These are phyloP conservation scores for Seriola quinqueradiata DNA, from an alignment of 2,113 vertebrate species.

Conservation along the genomic window DNA sequence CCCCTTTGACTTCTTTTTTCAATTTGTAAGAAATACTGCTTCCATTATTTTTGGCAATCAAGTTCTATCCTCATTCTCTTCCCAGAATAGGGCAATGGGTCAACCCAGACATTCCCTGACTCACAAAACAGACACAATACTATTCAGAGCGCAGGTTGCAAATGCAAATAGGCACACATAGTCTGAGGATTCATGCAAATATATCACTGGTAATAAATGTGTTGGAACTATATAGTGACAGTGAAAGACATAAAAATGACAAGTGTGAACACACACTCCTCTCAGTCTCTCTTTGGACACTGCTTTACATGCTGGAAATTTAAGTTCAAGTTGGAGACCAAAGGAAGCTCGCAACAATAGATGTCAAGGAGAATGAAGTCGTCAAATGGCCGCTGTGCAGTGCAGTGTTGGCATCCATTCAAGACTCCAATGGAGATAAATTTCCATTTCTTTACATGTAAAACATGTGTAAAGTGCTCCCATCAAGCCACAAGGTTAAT, in stretches of 20 bases:
- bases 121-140: slow-evolving; percentile 23
- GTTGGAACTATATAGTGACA: not conserved
- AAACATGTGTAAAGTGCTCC: slow-evolving; percentile 61
- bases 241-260: slow-evolving; percentile 7
- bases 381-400: slow-evolving; percentile 46
- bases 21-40: slow-evolving; percentile 43
- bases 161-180: slow-evolving; percentile 35
- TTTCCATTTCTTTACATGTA: slow-evolving; percentile 80
- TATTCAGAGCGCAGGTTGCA: slow-evolving; percentile 10
- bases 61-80: slow-evolving; percentile 29
- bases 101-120: slow-evolving; percentile 21
- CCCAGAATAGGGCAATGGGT: slow-evolving; percentile 37
- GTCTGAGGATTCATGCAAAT: not conserved
- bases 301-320: not conserved
- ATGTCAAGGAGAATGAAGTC: slow-evolving; percentile 57
- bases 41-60: slow-evolving; percentile 50
- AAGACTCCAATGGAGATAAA: slow-evolving; percentile 46
- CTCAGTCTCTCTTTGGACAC: slow-evolving; percentile 12
- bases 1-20: slow-evolving; percentile 33
- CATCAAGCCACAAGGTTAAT: slow-evolving; percentile 61
- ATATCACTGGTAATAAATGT: slow-evolving; percentile 32
- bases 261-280: not conserved
- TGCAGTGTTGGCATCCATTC: slow-evolving; percentile 53
- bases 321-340: slow-evolving; percentile 61
- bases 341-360: slow-evolving; percentile 66